Conservation (phyloP, 1,140 invertebrate species). For the Planococcus citri region DNA sequence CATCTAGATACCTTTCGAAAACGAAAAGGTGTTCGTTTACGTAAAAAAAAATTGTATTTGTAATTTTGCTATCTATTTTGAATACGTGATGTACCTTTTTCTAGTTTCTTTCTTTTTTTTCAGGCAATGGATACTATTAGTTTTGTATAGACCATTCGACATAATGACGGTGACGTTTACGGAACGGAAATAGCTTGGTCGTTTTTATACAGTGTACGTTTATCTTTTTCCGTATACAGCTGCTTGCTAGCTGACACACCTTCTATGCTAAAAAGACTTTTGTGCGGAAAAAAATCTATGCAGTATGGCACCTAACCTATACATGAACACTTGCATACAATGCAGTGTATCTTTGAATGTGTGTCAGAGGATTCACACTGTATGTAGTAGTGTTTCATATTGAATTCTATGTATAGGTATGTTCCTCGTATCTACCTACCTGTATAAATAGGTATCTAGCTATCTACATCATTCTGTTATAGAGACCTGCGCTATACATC, state of each 20-base stretch:
- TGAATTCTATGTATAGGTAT: too few species aligned
- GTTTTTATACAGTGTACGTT: neutral
- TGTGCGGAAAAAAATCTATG: neutral
- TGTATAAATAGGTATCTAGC: too few species aligned
- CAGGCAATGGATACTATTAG: neutral
- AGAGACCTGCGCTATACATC: too few species aligned
- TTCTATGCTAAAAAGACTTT: neutral
- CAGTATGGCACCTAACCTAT: neutral
- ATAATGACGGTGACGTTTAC: conserved; percentile 1
- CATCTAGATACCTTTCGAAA: too few species aligned
- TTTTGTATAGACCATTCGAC: neutral
- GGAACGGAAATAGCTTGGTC: neutral
- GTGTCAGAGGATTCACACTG: neutral
- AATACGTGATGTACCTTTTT: neutral
- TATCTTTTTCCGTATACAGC: neutral
- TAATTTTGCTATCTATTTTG: neutral
- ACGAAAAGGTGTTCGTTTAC: too few species aligned
- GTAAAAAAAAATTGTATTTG: neutral
- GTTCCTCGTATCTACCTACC: too few species aligned
- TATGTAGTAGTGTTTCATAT: neutral
- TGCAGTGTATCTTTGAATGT: neutral
- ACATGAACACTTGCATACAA: too few species aligned
- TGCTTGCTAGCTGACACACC: too few species aligned
- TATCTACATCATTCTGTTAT: too few species aligned
- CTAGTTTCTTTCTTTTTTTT: too few species aligned